Percentiles rank a stretch among this genome's conserved stretches.
These are phyloP conservation scores for Leptinotarsa defecta DNA, from an alignment of 1,140 invertebrate species.

Conservation along the genomic window DNA sequence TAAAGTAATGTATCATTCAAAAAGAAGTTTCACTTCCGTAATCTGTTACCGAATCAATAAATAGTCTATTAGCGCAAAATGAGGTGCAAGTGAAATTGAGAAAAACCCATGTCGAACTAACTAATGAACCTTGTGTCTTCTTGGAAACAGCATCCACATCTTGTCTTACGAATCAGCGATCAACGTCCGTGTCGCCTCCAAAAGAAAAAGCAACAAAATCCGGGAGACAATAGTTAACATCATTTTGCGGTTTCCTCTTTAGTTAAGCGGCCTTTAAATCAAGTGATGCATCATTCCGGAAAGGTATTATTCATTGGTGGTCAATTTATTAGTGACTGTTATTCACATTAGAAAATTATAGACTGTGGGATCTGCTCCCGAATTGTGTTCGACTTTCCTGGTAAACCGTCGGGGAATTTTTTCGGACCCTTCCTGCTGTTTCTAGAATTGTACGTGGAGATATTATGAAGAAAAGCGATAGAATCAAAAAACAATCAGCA, in stretches of 20 bases:
- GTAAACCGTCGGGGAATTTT: slow-evolving; percentile 11
- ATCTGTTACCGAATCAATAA: no score
- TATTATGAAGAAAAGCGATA: not conserved
- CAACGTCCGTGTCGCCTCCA: not conserved
- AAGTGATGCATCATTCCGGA: slow-evolving; percentile 8
- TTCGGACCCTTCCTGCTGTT: not conserved
- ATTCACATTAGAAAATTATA: slow-evolving; percentile 10
- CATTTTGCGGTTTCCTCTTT: slow-evolving; percentile 3
- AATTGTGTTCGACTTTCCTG: not conserved
- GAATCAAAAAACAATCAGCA: not conserved
- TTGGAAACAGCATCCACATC: not conserved
- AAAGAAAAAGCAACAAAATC: not conserved
- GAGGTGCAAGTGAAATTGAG: no score
- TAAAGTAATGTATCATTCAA: no score
- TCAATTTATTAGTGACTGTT: not conserved
- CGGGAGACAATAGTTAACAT: slow-evolving; percentile 10
- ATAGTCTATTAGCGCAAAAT: no score
- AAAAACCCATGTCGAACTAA: no score
- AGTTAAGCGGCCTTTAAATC: not conserved
- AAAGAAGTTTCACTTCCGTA: no score
- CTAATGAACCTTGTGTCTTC: not conserved
- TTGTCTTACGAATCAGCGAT: not conserved
- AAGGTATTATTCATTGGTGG: slow-evolving; percentile 12
- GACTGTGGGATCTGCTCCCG: not conserved
- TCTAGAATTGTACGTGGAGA: not conserved